Conservation (phyloP, 1,140 invertebrate species). For the Drosophila tsacasi region DNA sequence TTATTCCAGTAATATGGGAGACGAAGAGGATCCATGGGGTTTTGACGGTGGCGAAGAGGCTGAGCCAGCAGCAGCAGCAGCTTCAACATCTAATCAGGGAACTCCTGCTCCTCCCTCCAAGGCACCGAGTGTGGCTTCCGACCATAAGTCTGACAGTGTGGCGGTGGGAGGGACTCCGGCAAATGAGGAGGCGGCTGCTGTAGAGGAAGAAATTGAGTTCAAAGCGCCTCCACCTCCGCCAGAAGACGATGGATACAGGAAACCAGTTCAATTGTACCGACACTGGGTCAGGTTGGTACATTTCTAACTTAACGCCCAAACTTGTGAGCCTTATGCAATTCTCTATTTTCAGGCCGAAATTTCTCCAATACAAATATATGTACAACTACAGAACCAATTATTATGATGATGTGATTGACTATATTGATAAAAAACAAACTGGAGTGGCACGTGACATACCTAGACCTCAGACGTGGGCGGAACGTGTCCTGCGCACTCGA, state of each 20-base stretch:
- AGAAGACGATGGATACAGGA: slow-evolving; percentile 85
- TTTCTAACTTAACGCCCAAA: not conserved
- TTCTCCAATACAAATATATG: slow-evolving; percentile 92
- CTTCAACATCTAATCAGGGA: slow-evolving; percentile 21
- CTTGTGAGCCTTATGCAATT: slow-evolving; percentile 12
- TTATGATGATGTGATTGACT: slow-evolving; percentile 93
- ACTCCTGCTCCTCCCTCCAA: slow-evolving; percentile 38
- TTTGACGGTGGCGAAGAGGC: slow-evolving; percentile 67
- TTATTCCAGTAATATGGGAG: slow-evolving; percentile 70
- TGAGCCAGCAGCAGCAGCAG: slow-evolving; percentile 19
- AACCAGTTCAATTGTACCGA: slow-evolving; percentile 87
- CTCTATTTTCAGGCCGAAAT: slow-evolving; percentile 87
- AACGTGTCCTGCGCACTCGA: slow-evolving; percentile 89
- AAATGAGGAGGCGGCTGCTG: slow-evolving; percentile 61
- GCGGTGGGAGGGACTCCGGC: slow-evolving; percentile 62
- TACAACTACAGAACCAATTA: slow-evolving; percentile 94
- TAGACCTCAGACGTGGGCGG: slow-evolving; percentile 92
- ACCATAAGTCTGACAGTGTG: slow-evolving; percentile 67
- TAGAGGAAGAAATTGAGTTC: slow-evolving; percentile 64
- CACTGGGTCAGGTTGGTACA: slow-evolving; percentile 89
- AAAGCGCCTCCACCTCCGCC: slow-evolving; percentile 87
- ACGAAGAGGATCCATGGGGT: slow-evolving; percentile 85
- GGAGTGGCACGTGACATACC: slow-evolving; percentile 90
- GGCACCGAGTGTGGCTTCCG: slow-evolving; percentile 42
- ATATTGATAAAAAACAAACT: slow-evolving; percentile 90